A percentile compares a stretch with the other conserved stretches of the same genome.
Evolutionary conservation across 2,888 invertebrate species (phyloP).

Genomic region (Chymomyza fuscimana): DNA sequence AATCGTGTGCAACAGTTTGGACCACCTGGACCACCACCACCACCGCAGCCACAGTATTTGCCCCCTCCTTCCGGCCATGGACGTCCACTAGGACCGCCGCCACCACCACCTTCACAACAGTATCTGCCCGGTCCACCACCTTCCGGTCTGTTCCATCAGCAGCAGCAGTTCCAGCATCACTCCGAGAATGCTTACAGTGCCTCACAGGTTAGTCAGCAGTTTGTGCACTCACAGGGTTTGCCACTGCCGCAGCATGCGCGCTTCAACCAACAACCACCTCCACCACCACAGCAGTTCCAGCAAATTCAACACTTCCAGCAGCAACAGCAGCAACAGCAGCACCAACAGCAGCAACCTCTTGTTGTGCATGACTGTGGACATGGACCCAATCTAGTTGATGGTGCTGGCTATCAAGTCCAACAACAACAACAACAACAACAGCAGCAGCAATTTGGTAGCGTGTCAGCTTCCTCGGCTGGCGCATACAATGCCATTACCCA

Average conservation of each 20-base stretch:
- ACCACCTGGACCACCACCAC: constrained; percentile 46
- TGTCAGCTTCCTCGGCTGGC: constrained; percentile 44
- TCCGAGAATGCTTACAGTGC: constrained; percentile 64
- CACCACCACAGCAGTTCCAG: constrained; percentile 60
- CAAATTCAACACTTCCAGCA: constrained; percentile 60
- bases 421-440: constrained; percentile 40
- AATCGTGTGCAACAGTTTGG: constrained; percentile 47
- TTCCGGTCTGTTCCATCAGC: constrained; percentile 37
- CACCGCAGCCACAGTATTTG: constrained; percentile 46
- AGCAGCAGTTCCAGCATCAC: constrained; percentile 36
- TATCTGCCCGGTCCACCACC: constrained; percentile 54
- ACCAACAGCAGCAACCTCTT: constrained; percentile 47
- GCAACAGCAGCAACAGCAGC: constrained; percentile 60
- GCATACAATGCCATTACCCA: constrained; percentile 69
- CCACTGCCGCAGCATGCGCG: constrained; percentile 70
- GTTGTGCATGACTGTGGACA: constrained; percentile 77
- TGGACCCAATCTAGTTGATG: constrained; percentile 76
- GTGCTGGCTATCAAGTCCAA: constrained; percentile 57
- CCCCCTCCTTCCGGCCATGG: constrained; percentile 43
- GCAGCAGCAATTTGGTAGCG: constrained; percentile 48
- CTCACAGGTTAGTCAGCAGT: constrained; percentile 61
- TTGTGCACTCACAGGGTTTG: constrained; percentile 66
- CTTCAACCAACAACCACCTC: constrained; percentile 65
- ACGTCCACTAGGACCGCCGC: constrained; percentile 29
- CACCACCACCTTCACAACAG: constrained; percentile 39